Evolutionary conservation across 2,797 vertebrate genomes (phyloP).

Genomic region (Pipistrellus pygmaeus): DNA sequence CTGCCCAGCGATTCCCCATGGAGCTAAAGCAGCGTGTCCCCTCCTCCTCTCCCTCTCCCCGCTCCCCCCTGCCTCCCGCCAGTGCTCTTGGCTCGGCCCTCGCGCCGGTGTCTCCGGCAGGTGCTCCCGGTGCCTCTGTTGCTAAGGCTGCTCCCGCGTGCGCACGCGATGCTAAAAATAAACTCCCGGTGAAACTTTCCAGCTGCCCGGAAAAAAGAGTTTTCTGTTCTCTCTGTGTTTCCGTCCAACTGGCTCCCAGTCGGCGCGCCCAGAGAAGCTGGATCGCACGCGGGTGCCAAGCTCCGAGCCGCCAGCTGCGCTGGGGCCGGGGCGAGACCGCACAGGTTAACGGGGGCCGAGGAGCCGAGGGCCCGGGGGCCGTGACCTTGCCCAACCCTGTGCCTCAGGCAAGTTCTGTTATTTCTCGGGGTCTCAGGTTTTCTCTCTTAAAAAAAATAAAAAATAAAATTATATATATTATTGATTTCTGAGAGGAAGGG

Average conservation of each 20-base stretch:
- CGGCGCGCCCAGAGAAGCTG: constrained; percentile 51
- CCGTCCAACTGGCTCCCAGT: constrained; percentile 29
- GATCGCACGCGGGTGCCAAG: constrained; percentile 26
- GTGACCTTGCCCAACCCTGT: neutral
- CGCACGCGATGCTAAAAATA: constrained; percentile 72
- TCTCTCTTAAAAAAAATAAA: no score
- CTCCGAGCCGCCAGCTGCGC: constrained; percentile 66
- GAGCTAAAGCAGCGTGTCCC: neutral
- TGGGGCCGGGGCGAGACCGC: neutral
- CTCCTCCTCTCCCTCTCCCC: no score
- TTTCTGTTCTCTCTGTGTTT: constrained; percentile 55
- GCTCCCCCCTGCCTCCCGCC: no score
- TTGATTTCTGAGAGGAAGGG: no score
- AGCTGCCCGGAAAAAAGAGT: constrained; percentile 52
- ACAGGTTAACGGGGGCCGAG: neutral
- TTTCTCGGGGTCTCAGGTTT: constrained; percentile 23
- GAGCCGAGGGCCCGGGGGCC: neutral
- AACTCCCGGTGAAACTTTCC: constrained; percentile 58
- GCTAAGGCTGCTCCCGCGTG: neutral
- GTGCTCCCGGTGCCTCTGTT: neutral
- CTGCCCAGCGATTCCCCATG: neutral
- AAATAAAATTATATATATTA: no score
- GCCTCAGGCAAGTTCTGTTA: neutral
- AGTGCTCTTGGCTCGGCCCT: neutral
- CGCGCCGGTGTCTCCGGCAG: neutral